phyloP scores from a whole-genome alignment of 2,888 invertebrate species.

The Brenthis hecate region DNA sequence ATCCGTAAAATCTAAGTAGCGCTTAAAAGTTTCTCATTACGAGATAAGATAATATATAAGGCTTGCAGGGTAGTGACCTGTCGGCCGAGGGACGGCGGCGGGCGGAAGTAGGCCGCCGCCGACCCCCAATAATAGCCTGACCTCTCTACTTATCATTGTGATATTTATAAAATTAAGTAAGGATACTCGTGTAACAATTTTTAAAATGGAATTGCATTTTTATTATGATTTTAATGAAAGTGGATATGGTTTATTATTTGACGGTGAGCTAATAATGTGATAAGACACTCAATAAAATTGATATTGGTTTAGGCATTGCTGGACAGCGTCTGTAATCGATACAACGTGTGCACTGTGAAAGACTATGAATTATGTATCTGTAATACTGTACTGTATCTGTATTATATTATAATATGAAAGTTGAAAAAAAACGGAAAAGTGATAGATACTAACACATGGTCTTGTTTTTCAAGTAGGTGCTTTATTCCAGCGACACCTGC shows the following conservation, averaged over 20 bases:
- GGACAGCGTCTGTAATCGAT: slow-evolving; percentile 21
- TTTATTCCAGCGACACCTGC: slow-evolving; percentile 62
- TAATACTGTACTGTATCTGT: too few species aligned
- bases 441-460: slow-evolving; percentile 40
- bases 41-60: slow-evolving; percentile 39
- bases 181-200: background rate
- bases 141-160: slow-evolving; percentile 23
- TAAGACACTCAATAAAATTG: slow-evolving; percentile 1
- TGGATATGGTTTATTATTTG: background rate
- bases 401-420: too few species aligned
- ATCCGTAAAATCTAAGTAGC: too few species aligned
- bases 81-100: slow-evolving; percentile 19
- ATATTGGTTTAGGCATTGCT: background rate
- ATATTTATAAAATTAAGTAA: slow-evolving; percentile 17
- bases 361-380: slow-evolving; percentile 2
- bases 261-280: slow-evolving; percentile 5
- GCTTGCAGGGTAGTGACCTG: slow-evolving; percentile 37
- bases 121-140: slow-evolving; percentile 28
- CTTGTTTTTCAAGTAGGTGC: slow-evolving; percentile 45
- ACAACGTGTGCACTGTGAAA: background rate
- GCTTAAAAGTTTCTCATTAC: slow-evolving; percentile 1
- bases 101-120: slow-evolving; percentile 39
- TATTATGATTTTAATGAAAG: background rate
- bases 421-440: background rate
- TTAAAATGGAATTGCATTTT: background rate